Percentiles rank a stretch among this genome's conserved stretches.
phyloP scores from a whole-genome alignment of 1,140 invertebrate genomes.

The Saxidomus purpurata region DNA sequence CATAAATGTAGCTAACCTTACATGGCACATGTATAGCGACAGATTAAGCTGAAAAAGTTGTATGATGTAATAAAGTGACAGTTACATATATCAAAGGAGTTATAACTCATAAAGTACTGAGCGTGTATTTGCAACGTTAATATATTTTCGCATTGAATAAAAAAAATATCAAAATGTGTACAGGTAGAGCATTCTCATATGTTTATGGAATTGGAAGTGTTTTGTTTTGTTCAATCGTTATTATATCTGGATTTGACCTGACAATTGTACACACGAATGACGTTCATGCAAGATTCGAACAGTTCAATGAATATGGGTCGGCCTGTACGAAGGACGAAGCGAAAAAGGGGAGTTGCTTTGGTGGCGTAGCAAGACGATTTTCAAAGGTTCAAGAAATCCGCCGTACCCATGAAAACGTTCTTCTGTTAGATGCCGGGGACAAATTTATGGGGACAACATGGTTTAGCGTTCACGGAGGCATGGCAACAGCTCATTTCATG shows the following conservation, averaged over 20 bases:
- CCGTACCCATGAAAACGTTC: constrained; percentile 87
- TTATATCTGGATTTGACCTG: constrained; percentile 81
- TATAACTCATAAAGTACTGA: no score
- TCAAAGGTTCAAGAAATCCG: constrained; percentile 86
- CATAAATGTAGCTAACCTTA: no score
- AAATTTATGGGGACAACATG: constrained; percentile 95
- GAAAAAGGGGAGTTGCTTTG: constrained; percentile 90
- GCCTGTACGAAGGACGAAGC: constrained; percentile 88
- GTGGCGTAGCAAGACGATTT: constrained; percentile 92
- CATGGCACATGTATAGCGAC: no score
- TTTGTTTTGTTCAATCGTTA: background rate
- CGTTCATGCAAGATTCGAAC: constrained; percentile 94
- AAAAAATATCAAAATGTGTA: no score
- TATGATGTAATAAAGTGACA: no score
- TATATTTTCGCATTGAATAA: no score
- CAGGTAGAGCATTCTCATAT: no score
- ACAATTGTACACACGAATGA: constrained; percentile 96
- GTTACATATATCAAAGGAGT: no score
- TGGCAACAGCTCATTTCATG: constrained; percentile 92
- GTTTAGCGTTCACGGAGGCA: constrained; percentile 93
- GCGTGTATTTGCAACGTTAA: no score
- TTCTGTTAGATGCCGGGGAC: constrained; percentile 95
- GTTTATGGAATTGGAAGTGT: background rate
- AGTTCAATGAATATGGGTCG: constrained; percentile 90
- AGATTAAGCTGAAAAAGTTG: no score